A percentile compares a stretch with the other conserved stretches of the same genome.
These are phyloP conservation scores for Hesperia comma DNA, from an alignment of 2,888 invertebrate genomes.

Conservation along the genomic window DNA sequence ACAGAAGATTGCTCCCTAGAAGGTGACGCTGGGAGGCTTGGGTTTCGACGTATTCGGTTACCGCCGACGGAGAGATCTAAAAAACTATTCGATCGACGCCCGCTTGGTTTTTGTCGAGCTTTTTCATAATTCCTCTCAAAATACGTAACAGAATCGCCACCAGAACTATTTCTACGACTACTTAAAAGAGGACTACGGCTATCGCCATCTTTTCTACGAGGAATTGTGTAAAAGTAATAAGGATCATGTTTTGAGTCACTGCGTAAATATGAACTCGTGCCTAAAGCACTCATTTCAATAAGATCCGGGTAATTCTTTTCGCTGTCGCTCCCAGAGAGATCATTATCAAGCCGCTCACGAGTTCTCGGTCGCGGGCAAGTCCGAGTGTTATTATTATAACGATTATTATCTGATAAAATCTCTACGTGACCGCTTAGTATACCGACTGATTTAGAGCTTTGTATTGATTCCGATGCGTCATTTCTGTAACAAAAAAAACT, in stretches of 20 bases:
- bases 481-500: constrained; percentile 62
- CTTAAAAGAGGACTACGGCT: constrained; percentile 90
- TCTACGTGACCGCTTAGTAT: constrained; percentile 70
- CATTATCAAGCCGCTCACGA: constrained; percentile 76
- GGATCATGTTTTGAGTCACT: constrained; percentile 73
- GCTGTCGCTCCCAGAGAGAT: constrained; percentile 78
- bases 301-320: constrained; percentile 84
- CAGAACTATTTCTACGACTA: constrained; percentile 89
- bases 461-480: constrained; percentile 79
- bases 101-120: constrained; percentile 60
- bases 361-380: constrained; percentile 67
- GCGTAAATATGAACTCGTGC: constrained; percentile 69
- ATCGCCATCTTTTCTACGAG: constrained; percentile 84
- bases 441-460: constrained; percentile 82
- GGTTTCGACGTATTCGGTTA: constrained; percentile 72
- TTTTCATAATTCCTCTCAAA: constrained; percentile 70
- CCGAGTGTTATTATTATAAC: constrained; percentile 72
- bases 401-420: constrained; percentile 66
- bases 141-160: constrained; percentile 85
- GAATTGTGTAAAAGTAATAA: constrained; percentile 87
- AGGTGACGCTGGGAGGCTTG: constrained; percentile 87
- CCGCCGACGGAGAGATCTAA: constrained; percentile 85
- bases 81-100: constrained; percentile 87
- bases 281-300: constrained; percentile 79
- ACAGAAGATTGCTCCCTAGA: constrained; percentile 76